These are phyloP conservation scores for Cephalopterus ornatus DNA, from an alignment of 2,113 vertebrate species.

Conservation along the genomic window DNA sequence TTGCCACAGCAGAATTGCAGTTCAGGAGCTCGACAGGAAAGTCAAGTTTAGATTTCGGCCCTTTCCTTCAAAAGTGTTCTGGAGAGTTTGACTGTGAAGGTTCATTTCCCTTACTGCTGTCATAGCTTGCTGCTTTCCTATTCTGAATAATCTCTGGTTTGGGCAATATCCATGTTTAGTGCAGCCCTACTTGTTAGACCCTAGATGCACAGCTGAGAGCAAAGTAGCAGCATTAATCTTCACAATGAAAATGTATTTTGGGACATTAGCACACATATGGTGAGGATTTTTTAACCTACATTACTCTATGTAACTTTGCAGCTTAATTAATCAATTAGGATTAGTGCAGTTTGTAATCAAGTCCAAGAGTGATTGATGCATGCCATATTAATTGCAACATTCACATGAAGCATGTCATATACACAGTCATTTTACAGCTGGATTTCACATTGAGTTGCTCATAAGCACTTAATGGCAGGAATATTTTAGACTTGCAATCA, in stretches of 20 bases:
- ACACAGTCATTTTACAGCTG: slow-evolving; percentile 48
- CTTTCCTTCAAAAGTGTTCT: not conserved
- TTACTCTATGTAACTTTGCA: slow-evolving; percentile 26
- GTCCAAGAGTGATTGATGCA: slow-evolving; percentile 60
- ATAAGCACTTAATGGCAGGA: slow-evolving; percentile 45
- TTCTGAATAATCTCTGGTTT: not conserved
- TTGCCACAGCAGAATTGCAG: no score
- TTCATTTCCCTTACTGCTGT: not conserved
- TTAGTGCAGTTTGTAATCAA: slow-evolving; percentile 55
- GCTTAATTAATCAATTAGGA: slow-evolving; percentile 62
- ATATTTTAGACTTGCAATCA: slow-evolving; percentile 58
- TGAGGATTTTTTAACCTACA: slow-evolving; percentile 27
- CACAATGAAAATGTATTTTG: slow-evolving; percentile 26
- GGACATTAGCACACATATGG: slow-evolving; percentile 16
- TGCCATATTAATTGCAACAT: slow-evolving; percentile 50
- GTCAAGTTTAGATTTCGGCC: not conserved
- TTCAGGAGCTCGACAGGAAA: not conserved
- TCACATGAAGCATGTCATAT: slow-evolving; percentile 49
- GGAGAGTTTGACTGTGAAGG: not conserved
- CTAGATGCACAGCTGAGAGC: not conserved
- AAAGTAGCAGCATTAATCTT: not conserved
- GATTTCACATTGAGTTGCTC: slow-evolving; percentile 51
- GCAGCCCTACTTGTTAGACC: not conserved
- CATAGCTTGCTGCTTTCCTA: not conserved
- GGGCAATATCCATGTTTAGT: not conserved